Base-by-base conservation (phyloP, 1,140 invertebrate species). In the Arion vulgaris region DNA sequence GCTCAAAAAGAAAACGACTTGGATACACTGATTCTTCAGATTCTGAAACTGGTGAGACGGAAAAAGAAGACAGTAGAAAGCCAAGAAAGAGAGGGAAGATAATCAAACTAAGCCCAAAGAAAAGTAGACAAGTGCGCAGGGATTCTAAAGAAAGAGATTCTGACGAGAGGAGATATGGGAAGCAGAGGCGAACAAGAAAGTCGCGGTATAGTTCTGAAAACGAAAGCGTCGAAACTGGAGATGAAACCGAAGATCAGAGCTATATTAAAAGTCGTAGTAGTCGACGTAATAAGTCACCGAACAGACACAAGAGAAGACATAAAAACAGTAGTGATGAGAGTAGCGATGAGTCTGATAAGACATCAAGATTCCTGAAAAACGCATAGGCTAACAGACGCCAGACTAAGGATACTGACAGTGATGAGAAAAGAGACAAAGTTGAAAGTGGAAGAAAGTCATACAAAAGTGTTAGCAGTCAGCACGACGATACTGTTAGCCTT, bases 1-100 rank as follows among this genome's bases (percentile, higher is more conserved):
- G 71, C 28, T 49, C 39, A 28, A 75, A 75, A 32, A 11, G 76
- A 51, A 62, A 78, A n/a, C 57, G 76, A 34, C 76, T 78, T 7
- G 76, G 76, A 4, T 66, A 26, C 17, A 13, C 32, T 66, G 76
- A 78, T 2, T 78, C 74, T 23, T 53, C 76, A 7, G 76, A 78
- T 7, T 78, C 76, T 7, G 76, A 78, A 39, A n/a, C 34, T 17
- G 26, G 26, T 62, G 75, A 77, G 28, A 38, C 15, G 17, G 71
- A 39, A n/a, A 39, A 68, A n/a, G 39, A 75, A 28, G 73, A 45
- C 4, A 75, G 2, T 1, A 51, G 45, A 26, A 45, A 49, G 1
- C 23, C 23, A 53, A 53, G n/a, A 26, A 72, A 72, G n/a, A 72
- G 53, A 28, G 17, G 32, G 53, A 75, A 34, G 13, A n/a, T 45